These are phyloP conservation scores for Gambusia holbrooki DNA, from an alignment of 2,113 vertebrate genomes.

Conservation along the genomic window DNA sequence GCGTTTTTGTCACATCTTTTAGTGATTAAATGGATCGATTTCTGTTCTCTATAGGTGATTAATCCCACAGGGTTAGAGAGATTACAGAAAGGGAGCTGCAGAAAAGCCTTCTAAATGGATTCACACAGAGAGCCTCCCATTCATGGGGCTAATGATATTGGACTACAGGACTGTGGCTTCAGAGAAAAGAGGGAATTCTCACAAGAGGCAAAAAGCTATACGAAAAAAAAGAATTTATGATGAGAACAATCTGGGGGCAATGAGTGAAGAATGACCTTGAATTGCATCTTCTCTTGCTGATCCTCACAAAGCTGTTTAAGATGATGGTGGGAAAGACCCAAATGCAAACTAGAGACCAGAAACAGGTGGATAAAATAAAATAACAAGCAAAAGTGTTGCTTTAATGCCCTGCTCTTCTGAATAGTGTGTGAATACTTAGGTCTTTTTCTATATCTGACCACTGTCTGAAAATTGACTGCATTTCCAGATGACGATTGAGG, in stretches of 20 bases:
- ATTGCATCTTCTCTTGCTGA: not conserved
- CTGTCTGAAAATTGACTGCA: too few relatives aligned
- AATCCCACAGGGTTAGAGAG: constrained; percentile 73
- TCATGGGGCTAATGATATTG: constrained; percentile 74
- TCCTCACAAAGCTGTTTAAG: not conserved
- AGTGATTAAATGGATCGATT: constrained; percentile 79
- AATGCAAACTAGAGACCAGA: not conserved
- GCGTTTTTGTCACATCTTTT: constrained; percentile 71
- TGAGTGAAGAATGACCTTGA: constrained; percentile 34
- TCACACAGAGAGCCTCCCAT: constrained; percentile 68
- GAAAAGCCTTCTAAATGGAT: constrained; percentile 70
- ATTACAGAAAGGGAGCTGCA: constrained; percentile 59
- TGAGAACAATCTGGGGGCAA: constrained; percentile 24
- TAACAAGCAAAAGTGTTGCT: not conserved
- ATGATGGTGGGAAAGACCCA: not conserved
- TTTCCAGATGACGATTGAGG: too few relatives aligned
- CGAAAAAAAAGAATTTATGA: constrained; percentile 3
- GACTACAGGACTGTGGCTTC: constrained; percentile 54
- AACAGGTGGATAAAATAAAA: not conserved
- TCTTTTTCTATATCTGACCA: too few relatives aligned
- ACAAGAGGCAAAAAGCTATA: constrained; percentile 23
- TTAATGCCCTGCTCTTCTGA: too few relatives aligned
- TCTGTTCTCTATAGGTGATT: constrained; percentile 73
- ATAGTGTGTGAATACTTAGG: too few relatives aligned
- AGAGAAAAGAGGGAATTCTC: constrained; percentile 44